phyloP scores from a whole-genome alignment of 2,113 vertebrate species.

The Agapornis roseicollis region DNA sequence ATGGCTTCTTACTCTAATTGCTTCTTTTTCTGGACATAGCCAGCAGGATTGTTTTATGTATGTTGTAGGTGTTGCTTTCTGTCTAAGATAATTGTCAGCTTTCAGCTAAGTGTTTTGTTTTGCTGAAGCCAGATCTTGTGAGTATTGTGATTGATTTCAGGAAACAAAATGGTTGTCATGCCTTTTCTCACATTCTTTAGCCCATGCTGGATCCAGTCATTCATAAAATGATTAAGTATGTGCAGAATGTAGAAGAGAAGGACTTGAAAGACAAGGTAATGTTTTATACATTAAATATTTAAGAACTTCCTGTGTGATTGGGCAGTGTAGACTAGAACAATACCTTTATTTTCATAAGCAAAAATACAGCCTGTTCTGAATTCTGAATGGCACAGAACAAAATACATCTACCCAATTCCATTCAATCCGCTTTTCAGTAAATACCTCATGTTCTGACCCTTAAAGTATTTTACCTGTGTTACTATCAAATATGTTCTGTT shows the following conservation, averaged over 20 bases:
- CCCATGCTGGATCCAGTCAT: slow-evolving; percentile 98
- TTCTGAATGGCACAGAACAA: neutral
- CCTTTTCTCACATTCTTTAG: slow-evolving; percentile 68
- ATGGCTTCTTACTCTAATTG: neutral
- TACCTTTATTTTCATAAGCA: neutral
- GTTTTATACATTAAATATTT: neutral
- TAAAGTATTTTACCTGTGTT: neutral
- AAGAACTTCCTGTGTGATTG: neutral
- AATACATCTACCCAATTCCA: neutral
- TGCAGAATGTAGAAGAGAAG: slow-evolving; percentile 97
- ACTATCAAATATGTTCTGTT: neutral
- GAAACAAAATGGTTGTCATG: slow-evolving; percentile 14
- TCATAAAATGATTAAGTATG: slow-evolving; percentile 96
- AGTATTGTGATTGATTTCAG: neutral
- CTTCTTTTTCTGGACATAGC: neutral
- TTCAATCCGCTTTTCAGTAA: neutral
- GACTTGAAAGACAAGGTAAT: slow-evolving; percentile 99
- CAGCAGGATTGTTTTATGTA: neutral
- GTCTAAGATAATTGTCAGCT: neutral
- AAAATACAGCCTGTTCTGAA: neutral
- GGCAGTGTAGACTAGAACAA: neutral
- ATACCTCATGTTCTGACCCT: neutral
- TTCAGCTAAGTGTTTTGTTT: neutral
- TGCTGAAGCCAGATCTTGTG: neutral
- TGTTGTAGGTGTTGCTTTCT: neutral